Evolutionary conservation across 2,797 vertebrate genomes (phyloP), one percentile per base, ranked within the genome.

Genomic region (Spheniscus humboldti): DNA sequence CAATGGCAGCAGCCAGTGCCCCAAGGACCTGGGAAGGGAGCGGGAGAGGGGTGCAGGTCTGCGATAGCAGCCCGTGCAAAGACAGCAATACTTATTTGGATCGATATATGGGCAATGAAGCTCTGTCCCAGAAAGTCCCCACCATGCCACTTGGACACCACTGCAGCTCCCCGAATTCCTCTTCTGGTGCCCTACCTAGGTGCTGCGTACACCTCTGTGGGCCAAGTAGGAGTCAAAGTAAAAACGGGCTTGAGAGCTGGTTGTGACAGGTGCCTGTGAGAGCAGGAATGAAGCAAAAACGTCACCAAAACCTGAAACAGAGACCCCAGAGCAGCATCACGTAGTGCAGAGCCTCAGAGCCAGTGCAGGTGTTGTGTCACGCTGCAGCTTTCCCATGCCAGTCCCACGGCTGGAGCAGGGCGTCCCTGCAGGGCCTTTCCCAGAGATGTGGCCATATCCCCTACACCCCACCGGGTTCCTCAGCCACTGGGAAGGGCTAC

Each of bases 341-440:
- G 0, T 3, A 33, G 20, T 1, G 22, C 66, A 81, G 43, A 67
- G 52, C 37, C 41, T 12, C 33, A 11, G 22, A 30, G 33, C 22
- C 67, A 56, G 73, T 0, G 0, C 25, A 15, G 30, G 22, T 7
- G 0, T 1, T 4, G 18, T 25, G 39, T 9, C 63, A 66, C 4
- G 3, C 31, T 0, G 0, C 22, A 25, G 41, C 7, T 39, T 17
- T 80, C n/a, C 64, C 30, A 1, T 6, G 31, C 56, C 55, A 35
- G 18, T 30, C 41, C 20, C 35, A 4, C 0, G 2, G 48, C 24
- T 59, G 56, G 48, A 71, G 66, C 66, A 67, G 28, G 17, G 7
- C 1, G 0, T 66, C 50, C 59, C 45, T 17, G 35, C 59, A 57
- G 28, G 28, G 23, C 25, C 15, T 47, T 43, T 39, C 50, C 88